Evolutionary conservation across 1,140 invertebrate species (phyloP), one percentile per base, ranked within the genome.

Genomic region (Tribolium castaneum): DNA sequence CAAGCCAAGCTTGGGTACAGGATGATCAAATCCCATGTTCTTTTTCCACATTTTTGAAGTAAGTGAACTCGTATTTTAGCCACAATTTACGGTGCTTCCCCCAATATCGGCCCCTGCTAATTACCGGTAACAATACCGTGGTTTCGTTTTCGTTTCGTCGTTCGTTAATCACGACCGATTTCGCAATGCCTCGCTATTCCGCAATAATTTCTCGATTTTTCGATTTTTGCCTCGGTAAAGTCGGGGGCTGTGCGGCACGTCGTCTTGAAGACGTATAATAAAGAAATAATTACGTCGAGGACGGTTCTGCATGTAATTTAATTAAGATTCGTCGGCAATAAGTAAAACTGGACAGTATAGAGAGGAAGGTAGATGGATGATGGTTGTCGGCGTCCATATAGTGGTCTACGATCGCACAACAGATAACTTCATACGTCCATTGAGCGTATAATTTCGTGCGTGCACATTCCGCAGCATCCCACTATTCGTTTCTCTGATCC

Each of bases 381-480:
- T 66, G 59, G 59, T 66, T 66, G 59, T 66, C 59, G 59, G 59
- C 59, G 59, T 66, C 59, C 59, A 66, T 66, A 66, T 66, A 66
- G 25, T 35, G 30, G 30, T 35, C n/a, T 66, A 66, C 59, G 59
- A 66, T 66, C 59, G 59, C 59, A 66, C 59, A 34, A 66, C 25
- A 66, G 49, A 73, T 73, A 73, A 73, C 50, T 73, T 52, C 49
- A 73, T 73, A 72, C 70, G 52, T 54, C 45, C 49, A 52, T 73
- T 51, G 71, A 73, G 71, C 71, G 45, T 73, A 73, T 72, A 72
- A 77, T 77, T 71, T 72, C 59, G 62, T 77, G 76, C 76, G 76
- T 77, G 76, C 76, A 77, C 66, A 77, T 77, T 77, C 76, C 66
- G 51, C 52, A 71, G 52, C 76, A 77, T 72, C 76, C 30, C 74